phyloP scores from a whole-genome alignment of 2,113 vertebrate genomes.

The Ciconia maguari region DNA sequence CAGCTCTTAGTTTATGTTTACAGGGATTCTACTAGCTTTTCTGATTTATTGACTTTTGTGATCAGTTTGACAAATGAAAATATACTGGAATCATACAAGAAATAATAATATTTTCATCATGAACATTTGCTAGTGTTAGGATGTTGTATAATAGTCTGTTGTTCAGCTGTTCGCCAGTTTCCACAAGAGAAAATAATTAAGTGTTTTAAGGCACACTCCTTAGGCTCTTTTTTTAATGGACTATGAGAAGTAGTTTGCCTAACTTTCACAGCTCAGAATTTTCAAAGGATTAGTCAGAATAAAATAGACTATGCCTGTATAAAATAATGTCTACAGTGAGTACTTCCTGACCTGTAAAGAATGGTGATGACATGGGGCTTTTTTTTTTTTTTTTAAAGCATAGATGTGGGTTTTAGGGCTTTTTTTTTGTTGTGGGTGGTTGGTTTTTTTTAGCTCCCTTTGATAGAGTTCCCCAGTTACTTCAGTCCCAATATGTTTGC shows the following conservation, averaged over 20 bases:
- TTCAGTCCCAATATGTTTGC: not conserved
- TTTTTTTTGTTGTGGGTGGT: not conserved
- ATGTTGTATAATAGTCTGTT: not conserved
- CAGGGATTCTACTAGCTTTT: not conserved
- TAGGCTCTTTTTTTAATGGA: slow-evolving; percentile 16
- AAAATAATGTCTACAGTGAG: not conserved
- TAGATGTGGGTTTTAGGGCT: not conserved
- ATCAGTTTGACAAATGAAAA: slow-evolving; percentile 23
- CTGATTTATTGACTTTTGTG: slow-evolving; percentile 23
- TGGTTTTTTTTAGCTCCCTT: not conserved
- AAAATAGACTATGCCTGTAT: not conserved
- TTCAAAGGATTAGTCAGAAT: not conserved
- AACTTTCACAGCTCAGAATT: slow-evolving; percentile 1
- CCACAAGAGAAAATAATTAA: slow-evolving; percentile 30
- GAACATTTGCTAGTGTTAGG: not conserved
- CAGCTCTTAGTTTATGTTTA: slow-evolving; percentile 9
- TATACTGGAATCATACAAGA: not conserved
- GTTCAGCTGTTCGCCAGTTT: not conserved
- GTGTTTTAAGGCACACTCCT: not conserved
- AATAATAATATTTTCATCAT: not conserved
- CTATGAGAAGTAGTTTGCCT: slow-evolving; percentile 8
- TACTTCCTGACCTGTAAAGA: not conserved
- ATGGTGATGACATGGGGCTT: not conserved
- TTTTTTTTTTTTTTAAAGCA: not conserved
- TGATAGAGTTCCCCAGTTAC: not conserved